Conservation (phyloP, 2,113 vertebrate species). For the Reinhardtius hippoglossoides region DNA sequence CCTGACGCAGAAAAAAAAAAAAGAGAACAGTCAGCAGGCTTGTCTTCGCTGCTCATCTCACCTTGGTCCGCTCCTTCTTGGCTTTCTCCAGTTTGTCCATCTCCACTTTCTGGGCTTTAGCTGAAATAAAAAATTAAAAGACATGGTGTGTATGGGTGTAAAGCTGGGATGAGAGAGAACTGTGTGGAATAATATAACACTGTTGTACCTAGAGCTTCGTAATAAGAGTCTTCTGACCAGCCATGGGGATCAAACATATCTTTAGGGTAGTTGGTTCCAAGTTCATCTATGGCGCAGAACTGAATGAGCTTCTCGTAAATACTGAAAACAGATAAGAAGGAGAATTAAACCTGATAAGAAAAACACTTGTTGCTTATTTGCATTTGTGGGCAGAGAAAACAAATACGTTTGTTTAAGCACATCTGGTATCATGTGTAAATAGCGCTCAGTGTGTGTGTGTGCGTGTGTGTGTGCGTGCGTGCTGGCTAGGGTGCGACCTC, state of each 20-base stretch:
- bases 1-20: conserved; percentile 37
- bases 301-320: conserved; percentile 99
- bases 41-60: conserved; percentile 60
- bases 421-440: neutral
- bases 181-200: neutral
- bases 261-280: conserved; percentile 98
- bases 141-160: neutral
- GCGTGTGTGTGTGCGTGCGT: neutral
- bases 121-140: conserved; percentile 72
- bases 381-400: neutral
- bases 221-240: conserved; percentile 98
- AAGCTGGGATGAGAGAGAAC: neutral
- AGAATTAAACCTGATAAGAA: neutral
- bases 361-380: neutral
- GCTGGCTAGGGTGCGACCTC: neutral
- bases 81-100: conserved; percentile 99
- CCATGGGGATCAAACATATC: conserved; percentile 99
- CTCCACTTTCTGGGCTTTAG: conserved; percentile 97
- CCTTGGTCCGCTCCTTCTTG: conserved; percentile 97
- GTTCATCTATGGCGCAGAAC: conserved; percentile 96
- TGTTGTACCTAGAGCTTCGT: conserved; percentile 89
- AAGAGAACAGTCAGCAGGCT: conserved; percentile 4
- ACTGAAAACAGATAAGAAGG: conserved; percentile 76
- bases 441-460: neutral
- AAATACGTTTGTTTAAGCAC: neutral